These are phyloP conservation scores for Gadopsis marmoratus DNA, from an alignment of 2,797 vertebrate genomes.

Conservation along the genomic window DNA sequence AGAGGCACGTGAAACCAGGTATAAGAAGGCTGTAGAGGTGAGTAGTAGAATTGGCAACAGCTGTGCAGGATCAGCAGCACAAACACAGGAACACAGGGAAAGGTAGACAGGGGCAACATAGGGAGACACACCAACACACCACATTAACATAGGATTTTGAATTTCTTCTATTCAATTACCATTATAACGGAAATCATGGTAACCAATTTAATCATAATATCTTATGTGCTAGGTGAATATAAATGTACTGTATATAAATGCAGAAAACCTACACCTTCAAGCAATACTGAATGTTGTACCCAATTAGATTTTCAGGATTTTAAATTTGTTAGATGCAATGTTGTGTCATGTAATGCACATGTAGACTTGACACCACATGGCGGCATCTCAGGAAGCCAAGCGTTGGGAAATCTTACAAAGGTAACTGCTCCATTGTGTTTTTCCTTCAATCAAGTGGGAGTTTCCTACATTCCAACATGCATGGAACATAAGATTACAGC, in stretches of 20 bases:
- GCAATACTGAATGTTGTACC: too few relatives aligned
- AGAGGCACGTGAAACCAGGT: too few relatives aligned
- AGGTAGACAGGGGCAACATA: too few relatives aligned
- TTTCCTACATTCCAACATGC: constrained; percentile 30
- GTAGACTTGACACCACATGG: constrained; percentile 20
- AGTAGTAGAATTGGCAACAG: too few relatives aligned
- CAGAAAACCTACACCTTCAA: background rate
- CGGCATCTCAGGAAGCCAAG: constrained; percentile 1
- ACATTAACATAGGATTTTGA: too few relatives aligned
- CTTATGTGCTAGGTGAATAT: background rate
- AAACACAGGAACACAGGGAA: too few relatives aligned
- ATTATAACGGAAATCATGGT: too few relatives aligned
- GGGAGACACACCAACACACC: too few relatives aligned
- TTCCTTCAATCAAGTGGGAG: constrained; percentile 15
- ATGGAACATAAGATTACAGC: constrained; percentile 38
- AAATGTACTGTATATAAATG: background rate
- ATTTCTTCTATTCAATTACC: too few relatives aligned
- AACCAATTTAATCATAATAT: background rate
- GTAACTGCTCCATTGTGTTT: constrained; percentile 27
- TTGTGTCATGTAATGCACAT: background rate
- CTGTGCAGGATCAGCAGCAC: too few relatives aligned
- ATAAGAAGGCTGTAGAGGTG: too few relatives aligned
- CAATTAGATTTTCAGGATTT: background rate
- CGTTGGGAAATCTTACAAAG: constrained; percentile 19
- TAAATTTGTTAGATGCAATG: background rate